A percentile compares a stretch with the other conserved stretches of the same genome.
Evolutionary conservation across 2,113 vertebrate genomes (phyloP).

Genomic region (Ranitomeya variabilis): DNA sequence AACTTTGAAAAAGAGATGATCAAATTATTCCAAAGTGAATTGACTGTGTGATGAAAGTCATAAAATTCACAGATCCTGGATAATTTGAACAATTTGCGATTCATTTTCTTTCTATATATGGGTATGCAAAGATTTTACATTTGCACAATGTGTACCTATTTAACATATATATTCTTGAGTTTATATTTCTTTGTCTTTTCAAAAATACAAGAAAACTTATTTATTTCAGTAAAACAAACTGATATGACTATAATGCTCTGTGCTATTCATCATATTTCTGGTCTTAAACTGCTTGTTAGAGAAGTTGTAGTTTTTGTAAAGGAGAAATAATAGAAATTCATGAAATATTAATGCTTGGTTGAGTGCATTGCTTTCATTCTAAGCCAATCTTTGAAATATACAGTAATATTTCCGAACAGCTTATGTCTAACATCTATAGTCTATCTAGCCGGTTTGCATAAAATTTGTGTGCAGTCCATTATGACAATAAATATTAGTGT

Average conservation of each 20-base stretch:
- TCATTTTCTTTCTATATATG: too few species aligned
- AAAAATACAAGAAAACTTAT: not conserved
- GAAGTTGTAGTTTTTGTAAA: not conserved
- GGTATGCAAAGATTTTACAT: too few species aligned
- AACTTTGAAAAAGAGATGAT: too few species aligned
- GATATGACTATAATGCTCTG: not conserved
- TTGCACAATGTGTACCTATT: too few species aligned
- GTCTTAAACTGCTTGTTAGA: not conserved
- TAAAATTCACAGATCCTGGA: too few species aligned
- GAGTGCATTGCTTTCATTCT: slow-evolving; percentile 30
- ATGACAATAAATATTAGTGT: slow-evolving; percentile 22
- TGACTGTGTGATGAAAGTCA: too few species aligned
- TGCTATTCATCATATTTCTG: too few species aligned
- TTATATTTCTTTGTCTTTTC: not conserved
- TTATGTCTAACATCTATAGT: not conserved
- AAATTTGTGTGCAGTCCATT: slow-evolving; percentile 26
- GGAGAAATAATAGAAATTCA: slow-evolving; percentile 29
- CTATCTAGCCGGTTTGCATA: not conserved
- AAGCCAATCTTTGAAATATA: not conserved
- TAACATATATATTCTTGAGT: too few species aligned
- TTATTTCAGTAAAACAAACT: not conserved
- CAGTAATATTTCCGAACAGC: not conserved
- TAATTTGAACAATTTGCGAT: too few species aligned
- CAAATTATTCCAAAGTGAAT: too few species aligned
- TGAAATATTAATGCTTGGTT: slow-evolving; percentile 31